Evolutionary conservation across 1,140 invertebrate genomes (phyloP), one percentile per base, ranked within the genome.

Genomic region (Papilio polytes): DNA sequence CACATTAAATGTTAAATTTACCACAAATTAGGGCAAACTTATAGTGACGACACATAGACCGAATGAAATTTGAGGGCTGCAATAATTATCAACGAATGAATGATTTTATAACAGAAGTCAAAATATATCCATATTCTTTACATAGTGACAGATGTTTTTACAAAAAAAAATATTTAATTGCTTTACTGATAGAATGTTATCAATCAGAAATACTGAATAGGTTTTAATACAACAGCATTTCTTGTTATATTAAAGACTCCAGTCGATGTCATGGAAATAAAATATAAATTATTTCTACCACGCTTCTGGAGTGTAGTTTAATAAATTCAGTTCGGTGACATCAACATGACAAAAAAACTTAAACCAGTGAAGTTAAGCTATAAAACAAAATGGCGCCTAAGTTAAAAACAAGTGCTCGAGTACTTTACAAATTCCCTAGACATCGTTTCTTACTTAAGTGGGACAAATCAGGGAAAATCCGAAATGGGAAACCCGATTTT

Each of bases 1-100:
- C 51, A 84, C 79, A 87, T 84, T 84, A 85, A 85, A 83, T 41
- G 74, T 8, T 46, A 77, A 85, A 89, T 86, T 86, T 85, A 86
- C 84, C 63, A 26, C 15, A 70, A 70, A 31, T 70, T 70, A 4
- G 63, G 63, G 63, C 15, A 70, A 70, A 13, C 6, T 15, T 8
- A 9, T 0, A 70, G 26, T 15, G 13, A 31, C 3, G 63, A 31
- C 63, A 31, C 26, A 70, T 7, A 70, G 26, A 36, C 22, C 63
- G 63, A 70, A 70, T 70, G 63, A 81, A 83, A 79, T 84, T 84
- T 79, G 77, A 81, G 81, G 85, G 84, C 66, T 51, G 80, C 73
- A 82, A 81, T 80, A 8, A 63, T n/a, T 20, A 20, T 8, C 8
- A 56, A 56, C 22, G 20, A 63, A 63, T 22, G 59, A 63, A 63